Evolutionary conservation across 2,888 invertebrate species (phyloP).

Genomic region (Osmoderma eremita): DNA sequence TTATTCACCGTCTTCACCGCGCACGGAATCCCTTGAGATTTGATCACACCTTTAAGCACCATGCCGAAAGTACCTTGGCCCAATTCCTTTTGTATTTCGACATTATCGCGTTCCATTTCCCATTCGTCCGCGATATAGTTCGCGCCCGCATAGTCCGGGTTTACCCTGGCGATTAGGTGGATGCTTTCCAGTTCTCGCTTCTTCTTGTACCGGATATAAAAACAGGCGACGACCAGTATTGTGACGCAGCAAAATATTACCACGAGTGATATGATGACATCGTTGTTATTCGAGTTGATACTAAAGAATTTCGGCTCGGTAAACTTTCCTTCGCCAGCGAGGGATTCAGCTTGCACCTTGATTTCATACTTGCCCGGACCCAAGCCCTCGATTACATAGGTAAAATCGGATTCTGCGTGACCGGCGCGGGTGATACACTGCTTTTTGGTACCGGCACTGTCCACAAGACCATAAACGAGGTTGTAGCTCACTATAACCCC

Average conservation of each 20-base stretch:
- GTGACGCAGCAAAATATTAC: slow-evolving; percentile 49
- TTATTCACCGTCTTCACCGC: slow-evolving; percentile 75
- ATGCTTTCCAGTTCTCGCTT: slow-evolving; percentile 57
- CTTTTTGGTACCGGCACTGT: slow-evolving; percentile 48
- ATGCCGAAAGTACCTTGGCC: slow-evolving; percentile 81
- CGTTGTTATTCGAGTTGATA: not conserved
- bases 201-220: slow-evolving; percentile 56
- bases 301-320: slow-evolving; percentile 43
- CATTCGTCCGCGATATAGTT: slow-evolving; percentile 75
- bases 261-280: slow-evolving; percentile 28
- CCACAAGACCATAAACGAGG: slow-evolving; percentile 65
- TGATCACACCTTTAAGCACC: slow-evolving; percentile 72
- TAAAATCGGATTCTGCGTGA: slow-evolving; percentile 49
- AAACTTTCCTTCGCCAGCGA: slow-evolving; percentile 67
- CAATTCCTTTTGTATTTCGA: slow-evolving; percentile 68
- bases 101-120: slow-evolving; percentile 73
- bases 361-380: slow-evolving; percentile 70
- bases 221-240: slow-evolving; percentile 42
- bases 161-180: slow-evolving; percentile 68
- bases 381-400: slow-evolving; percentile 49
- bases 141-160: slow-evolving; percentile 72
- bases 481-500: slow-evolving; percentile 72
- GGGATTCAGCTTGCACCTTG: slow-evolving; percentile 68
- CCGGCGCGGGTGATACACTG: slow-evolving; percentile 66
- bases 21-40: slow-evolving; percentile 63